Evolutionary conservation across 2,797 vertebrate genomes (phyloP), one percentile per base, ranked within the genome.

Genomic region (Erpetoichthys calabaricus): DNA sequence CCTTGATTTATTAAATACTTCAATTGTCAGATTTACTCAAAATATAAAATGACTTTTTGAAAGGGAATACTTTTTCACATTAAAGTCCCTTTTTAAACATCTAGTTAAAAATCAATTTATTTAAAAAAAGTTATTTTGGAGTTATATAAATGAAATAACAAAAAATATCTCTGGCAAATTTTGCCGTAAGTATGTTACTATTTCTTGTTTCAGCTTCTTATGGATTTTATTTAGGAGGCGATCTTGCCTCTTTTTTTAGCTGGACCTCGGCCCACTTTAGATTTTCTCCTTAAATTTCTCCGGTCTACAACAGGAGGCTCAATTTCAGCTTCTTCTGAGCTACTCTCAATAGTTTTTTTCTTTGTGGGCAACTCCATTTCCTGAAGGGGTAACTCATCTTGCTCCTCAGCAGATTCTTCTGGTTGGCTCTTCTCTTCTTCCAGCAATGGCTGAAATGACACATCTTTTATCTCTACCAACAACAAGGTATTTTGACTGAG

Each of bases 241-340:
- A 25, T 68, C 80, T 89, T 74, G 80, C 80, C 69, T 77, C 69
- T 87, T 73, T 88, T 85, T 77, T 89, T 91, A 46, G 77, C 65
- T 58, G 79, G 81, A 53, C 82, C 76, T 80, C 85, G 85, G 59
- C 78, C 75, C 8, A 71, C 77, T 70, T 85, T 87, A 61, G 75
- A 72, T 74, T 89, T 90, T 65, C 81, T 81, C 62, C 87, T 68
- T 67, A 87, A 68, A 63, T 70, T 87, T 65, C 83, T 75, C 67
- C 83, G 72, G 60, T 87, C 85, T 44, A 82, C 73, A 10, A 84
- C 55, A 1, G 84, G 85, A 3, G 75, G 74, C 57, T 84, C 75
- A 52, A 78, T 70, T 67, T 82, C 80, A 42, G 72, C 73, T 46
- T 79, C 82, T 64, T 86, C 78, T 0, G 75, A 85, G 65, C 77